phyloP scores from a whole-genome alignment of 2,113 vertebrate genomes.

The Cyphomyrus plagiostoma region DNA sequence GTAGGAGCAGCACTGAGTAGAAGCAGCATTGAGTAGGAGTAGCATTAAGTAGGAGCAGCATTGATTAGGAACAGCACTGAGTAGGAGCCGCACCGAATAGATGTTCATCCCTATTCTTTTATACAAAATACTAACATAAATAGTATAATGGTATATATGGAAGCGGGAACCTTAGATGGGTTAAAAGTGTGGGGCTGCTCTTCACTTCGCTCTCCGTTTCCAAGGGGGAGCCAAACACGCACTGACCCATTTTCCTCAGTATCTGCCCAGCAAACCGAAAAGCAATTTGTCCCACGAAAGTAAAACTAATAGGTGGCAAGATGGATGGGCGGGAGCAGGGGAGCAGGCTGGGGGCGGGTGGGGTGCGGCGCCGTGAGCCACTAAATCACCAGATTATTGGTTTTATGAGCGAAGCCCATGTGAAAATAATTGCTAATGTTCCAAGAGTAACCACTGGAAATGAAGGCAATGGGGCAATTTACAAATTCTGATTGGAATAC shows the following conservation, averaged over 20 bases:
- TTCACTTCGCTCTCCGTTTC: neutral
- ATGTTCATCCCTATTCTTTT: neutral
- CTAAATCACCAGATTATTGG: constrained; percentile 70
- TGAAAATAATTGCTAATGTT: constrained; percentile 76
- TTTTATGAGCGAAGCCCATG: constrained; percentile 62
- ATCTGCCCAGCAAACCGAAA: constrained; percentile 44
- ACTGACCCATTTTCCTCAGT: constrained; percentile 65
- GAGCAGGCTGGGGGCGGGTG: constrained; percentile 51
- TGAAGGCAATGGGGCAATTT: constrained; percentile 71
- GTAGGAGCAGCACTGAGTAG: neutral
- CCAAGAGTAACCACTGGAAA: constrained; percentile 68
- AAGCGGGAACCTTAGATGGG: neutral
- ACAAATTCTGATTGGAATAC: constrained; percentile 70
- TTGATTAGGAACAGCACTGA: neutral
- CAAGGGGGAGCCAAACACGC: constrained; percentile 32
- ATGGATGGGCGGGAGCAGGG: constrained; percentile 65
- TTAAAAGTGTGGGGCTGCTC: neutral
- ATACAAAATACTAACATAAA: neutral
- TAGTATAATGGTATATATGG: too few species aligned
- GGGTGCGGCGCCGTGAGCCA: constrained; percentile 41
- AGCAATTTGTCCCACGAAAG: constrained; percentile 55
- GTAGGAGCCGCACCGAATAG: neutral
- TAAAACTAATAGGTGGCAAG: constrained; percentile 57
- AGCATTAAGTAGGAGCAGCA: too few species aligned
- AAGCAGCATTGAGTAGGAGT: too few species aligned